Evolutionary conservation across 2,888 invertebrate species (phyloP), one percentile per base, ranked within the genome.

Genomic region (Luffia ferchaultella): DNA sequence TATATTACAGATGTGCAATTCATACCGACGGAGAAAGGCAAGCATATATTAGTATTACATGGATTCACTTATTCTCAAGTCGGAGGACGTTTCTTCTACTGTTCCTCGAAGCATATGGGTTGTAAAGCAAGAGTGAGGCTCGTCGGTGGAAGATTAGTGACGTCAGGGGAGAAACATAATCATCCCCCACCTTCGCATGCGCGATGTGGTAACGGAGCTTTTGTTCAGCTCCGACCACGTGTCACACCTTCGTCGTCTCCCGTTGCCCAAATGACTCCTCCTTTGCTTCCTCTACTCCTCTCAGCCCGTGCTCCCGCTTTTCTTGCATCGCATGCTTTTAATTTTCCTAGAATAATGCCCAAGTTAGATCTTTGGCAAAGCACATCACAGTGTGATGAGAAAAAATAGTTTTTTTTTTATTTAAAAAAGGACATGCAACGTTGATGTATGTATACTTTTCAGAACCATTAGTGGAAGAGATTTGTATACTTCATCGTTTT

Each of bases 61-160:
- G 83, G 83, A 45, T 83, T 69, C 59, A 84, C 83, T 16, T 84
- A 82, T 60, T 83, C 83, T 2, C 83, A 83, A 65, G 82, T 83
- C 15, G 80, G 83, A 1, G 82, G 79, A n/a, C 62, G 83, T 53
- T 82, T 80, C 60, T 83, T 80, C 65, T 83, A 83, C 65, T 83
- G 83, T 53, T 82, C 82, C 1, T 82, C 82, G 42, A 83, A 83
- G 64, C 83, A 83, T 50, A 78, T 78, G 69, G 83, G 83, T 9
- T 83, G 83, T 58, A 60, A 76, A 46, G 83, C 83, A 42, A 62
- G 83, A 44, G 82, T 83, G 48, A 62, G 82, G 3, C 60, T 82
- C 43, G 64, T 76, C 53, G 64, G 68, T 1, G 80, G 80, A 9
- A 73, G 74, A 61, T 63, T 82, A 55, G 69, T 82, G 18, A 71